Base-by-base conservation (phyloP, 1,140 invertebrate genomes). In the Protaetia brevitarsis region DNA sequence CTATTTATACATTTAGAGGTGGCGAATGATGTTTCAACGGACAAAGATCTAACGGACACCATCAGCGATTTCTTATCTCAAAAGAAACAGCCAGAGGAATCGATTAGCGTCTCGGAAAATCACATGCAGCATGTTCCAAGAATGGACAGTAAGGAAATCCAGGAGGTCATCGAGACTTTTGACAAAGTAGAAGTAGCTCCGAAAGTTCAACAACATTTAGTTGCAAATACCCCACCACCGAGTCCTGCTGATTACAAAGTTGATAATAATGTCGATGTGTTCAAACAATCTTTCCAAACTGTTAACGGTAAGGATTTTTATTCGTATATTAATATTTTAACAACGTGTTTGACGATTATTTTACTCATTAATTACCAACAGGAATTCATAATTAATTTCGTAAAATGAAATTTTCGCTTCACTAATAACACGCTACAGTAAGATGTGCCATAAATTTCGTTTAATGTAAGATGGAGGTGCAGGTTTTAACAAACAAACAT, bases 1-100 rank as follows among this genome's bases (percentile, higher is more conserved):
- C n/a, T 29, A 56, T 56, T 10, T 56, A 16, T 56, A 3, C 57
- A 11, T 64, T 56, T 36, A 56, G 63, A 64, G 30, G 13, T 51
- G 21, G 61, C 34, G 4, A 36, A 78, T 23, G 41, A 51, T 23
- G 19, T 51, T 51, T 51, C 41, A 45, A 71, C 78, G 1, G 74
- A 72, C 3, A 77, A 78, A 5, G 76, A 77, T 19, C 68, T 74
- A 3, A 72, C 72, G 0, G 78, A 77, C 5, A 77, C 78, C 0
- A 69, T 78, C 0, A 75, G 77, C 69, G 67, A 79, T 28, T 76
- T 30, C 19, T 64, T 64, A 75, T 61, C 61, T 72, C 7, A 72
- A 71, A 60, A 61, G 75, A 66, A 61, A 73, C 5, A 59, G 23
- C 73, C 71, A 19, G 62, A 75, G 13, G 70, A 75, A 29, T 72